phyloP scores from a whole-genome alignment of 2,797 vertebrate species.

The Hirundo rustica region DNA sequence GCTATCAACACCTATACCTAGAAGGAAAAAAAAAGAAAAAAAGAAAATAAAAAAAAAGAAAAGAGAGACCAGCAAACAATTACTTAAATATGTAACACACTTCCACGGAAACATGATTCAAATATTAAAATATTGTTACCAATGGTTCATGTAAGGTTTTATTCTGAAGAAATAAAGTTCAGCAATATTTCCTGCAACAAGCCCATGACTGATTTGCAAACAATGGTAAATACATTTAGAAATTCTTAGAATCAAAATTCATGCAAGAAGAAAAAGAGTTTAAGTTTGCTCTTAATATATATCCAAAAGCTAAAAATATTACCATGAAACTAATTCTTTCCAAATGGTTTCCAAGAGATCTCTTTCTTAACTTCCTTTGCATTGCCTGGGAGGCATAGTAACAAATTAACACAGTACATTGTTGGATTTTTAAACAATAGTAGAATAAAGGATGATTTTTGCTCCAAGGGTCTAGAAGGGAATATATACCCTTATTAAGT shows the following conservation, averaged over 20 bases:
- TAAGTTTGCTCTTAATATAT: neutral
- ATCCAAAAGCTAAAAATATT: constrained; percentile 46
- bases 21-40: rapidly evolving
- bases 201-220: neutral
- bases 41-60: rapidly evolving
- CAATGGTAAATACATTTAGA: neutral
- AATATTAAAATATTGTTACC: neutral
- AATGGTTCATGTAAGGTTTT: neutral
- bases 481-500: neutral
- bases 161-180: neutral
- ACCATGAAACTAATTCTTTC: constrained; percentile 31
- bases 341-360: constrained; percentile 36
- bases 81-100: neutral
- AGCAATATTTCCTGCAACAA: neutral
- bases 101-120: neutral
- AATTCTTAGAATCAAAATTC: constrained; percentile 3
- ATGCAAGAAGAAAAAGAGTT: constrained; percentile 19
- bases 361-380: constrained; percentile 14
- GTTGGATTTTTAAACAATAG: constrained; percentile 4
- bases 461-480: neutral
- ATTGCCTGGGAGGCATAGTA: constrained; percentile 15
- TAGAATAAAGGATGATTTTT: neutral
- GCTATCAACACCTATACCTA: neutral
- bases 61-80: neutral
- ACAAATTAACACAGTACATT: constrained; percentile 25